Evolutionary conservation across 1,140 invertebrate species (phyloP).

Genomic region (Venturia canescens): DNA sequence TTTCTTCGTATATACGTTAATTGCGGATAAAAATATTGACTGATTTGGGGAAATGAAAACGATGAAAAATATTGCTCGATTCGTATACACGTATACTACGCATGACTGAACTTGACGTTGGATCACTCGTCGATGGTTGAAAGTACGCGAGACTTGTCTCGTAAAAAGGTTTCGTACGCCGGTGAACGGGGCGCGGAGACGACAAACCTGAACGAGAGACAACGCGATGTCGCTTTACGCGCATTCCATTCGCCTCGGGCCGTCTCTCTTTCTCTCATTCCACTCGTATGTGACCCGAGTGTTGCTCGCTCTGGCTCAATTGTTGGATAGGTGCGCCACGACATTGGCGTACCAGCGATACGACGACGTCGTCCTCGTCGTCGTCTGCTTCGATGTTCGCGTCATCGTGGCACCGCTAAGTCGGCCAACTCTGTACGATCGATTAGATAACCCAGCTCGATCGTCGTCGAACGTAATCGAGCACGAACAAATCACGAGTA

Average conservation of each 20-base stretch:
- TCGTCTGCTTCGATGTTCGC: not conserved
- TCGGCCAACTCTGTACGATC: slow-evolving; percentile 35
- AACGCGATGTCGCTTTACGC: slow-evolving; percentile 26
- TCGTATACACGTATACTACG: not conserved
- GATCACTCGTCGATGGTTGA: slow-evolving; percentile 5
- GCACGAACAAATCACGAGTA: slow-evolving; percentile 40
- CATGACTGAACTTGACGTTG: slow-evolving; percentile 22
- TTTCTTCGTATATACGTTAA: too few species aligned
- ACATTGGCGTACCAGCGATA: slow-evolving; percentile 40
- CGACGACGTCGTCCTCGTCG: slow-evolving; percentile 13
- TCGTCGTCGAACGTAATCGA: slow-evolving; percentile 33
- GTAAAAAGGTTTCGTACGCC: not conserved
- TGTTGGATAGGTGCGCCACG: slow-evolving; percentile 33
- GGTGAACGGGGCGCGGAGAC: not conserved
- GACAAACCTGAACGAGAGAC: slow-evolving; percentile 14
- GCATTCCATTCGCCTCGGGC: slow-evolving; percentile 25
- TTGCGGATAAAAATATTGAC: too few species aligned
- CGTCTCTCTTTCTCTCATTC: slow-evolving; percentile 8
- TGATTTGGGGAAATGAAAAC: too few species aligned
- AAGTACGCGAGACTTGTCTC: slow-evolving; percentile 15
- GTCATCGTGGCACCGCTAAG: slow-evolving; percentile 40
- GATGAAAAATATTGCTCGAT: too few species aligned
- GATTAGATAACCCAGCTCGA: slow-evolving; percentile 43
- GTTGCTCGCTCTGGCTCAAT: slow-evolving; percentile 11
- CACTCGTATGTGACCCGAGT: not conserved